A percentile compares a stretch with the other conserved stretches of the same genome.
Evolutionary conservation across 2,888 invertebrate genomes (phyloP).

Genomic region (Fissipunctia ypsillon): DNA sequence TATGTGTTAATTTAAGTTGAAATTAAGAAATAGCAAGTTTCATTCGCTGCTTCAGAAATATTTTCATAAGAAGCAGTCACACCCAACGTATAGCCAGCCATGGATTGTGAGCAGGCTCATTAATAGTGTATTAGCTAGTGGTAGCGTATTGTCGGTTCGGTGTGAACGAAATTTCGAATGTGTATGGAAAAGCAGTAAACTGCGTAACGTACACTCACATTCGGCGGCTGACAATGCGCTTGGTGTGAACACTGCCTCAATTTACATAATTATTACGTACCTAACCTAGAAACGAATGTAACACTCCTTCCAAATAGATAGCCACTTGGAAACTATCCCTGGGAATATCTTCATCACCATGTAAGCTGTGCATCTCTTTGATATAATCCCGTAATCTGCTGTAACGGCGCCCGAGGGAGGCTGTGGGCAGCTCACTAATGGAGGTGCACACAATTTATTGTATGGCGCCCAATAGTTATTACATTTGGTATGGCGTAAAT

Average conservation of each 20-base stretch:
- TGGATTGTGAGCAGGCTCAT: background rate
- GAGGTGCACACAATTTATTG: conserved; percentile 42
- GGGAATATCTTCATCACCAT: conserved; percentile 47
- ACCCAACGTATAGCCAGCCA: background rate
- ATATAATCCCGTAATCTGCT: conserved; percentile 55
- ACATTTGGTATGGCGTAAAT: background rate
- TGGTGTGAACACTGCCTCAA: background rate
- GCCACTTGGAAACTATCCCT: conserved; percentile 22
- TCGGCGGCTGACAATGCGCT: background rate
- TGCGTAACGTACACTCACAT: background rate
- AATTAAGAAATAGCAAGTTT: background rate
- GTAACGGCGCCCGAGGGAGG: conserved; percentile 42
- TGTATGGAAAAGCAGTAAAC: background rate
- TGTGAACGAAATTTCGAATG: background rate
- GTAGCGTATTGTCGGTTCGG: too few species aligned
- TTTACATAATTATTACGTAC: background rate
- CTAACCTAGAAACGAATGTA: background rate
- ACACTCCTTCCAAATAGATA: conserved; percentile 3
- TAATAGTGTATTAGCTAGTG: background rate
- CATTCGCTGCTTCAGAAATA: background rate
- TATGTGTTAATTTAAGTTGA: too few species aligned
- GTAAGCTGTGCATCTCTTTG: conserved; percentile 53
- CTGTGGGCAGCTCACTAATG: conserved; percentile 35
- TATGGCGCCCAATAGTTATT: conserved; percentile 6
- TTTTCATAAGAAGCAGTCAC: background rate